Evolutionary conservation across 2,888 invertebrate species (phyloP), one percentile per base, ranked within the genome.

Genomic region (Germaria angustata): DNA sequence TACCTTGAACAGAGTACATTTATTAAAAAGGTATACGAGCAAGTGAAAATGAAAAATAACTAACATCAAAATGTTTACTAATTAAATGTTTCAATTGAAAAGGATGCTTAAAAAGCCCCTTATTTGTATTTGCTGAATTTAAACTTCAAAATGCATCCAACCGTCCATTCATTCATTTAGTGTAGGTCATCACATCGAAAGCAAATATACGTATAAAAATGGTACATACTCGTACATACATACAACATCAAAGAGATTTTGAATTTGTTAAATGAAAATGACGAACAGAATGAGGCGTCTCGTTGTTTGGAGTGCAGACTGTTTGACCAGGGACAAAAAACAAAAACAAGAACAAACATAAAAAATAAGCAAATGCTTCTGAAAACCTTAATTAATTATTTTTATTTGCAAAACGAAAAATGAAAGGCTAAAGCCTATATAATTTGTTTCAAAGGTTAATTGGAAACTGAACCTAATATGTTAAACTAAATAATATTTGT

Each of bases 171-270:
- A 61, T 61, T 51, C 22, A 46, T 73, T 73, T 39, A 63, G 63
- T 55, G 63, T 69, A 78, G 69, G 69, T 63, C 77, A 63, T 63
- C 77, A 78, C 15, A 63, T 63, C 53, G 71, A 71, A 53, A 77
- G 34, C 53, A 77, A 61, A 69, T 28, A 66, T 22, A 24, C 32
- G 51, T 36, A 59, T 2, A 55, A 65, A n/a, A n/a, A n/a, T n/a
- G n/a, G n/a, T n/a, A n/a, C n/a, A n/a, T n/a, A n/a, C n/a, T n/a
- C n/a, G n/a, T n/a, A n/a, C n/a, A n/a, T n/a, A 66, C 32, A 20
- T 34, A 46, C n/a, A 66, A 49, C 61, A 55, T 78, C 68, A 78
- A 69, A 51, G 65, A 49, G 11, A 49, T 59, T 61, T 32, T 17
- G 46, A 55, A 34, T 72, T 65, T 32, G 57, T 66, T 59, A 36